Base-by-base conservation (phyloP, 2,113 vertebrate genomes). In the Dipodomys stephensi region DNA sequence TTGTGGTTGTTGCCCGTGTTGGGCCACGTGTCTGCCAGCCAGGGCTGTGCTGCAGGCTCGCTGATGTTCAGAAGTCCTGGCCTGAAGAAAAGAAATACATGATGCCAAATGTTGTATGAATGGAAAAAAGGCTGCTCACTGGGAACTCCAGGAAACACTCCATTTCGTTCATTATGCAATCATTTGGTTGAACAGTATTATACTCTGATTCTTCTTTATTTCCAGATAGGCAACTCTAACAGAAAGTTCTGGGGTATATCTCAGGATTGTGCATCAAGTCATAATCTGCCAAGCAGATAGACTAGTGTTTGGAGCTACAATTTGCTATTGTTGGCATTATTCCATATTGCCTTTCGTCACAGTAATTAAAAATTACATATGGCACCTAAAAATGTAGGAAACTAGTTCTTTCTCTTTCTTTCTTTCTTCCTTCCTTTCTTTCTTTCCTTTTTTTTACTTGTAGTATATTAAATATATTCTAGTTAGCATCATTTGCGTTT, bases 11-110 rank as follows among this genome's bases (percentile, higher is more conserved):
- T 99, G 94, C 99, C 99, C 39, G 99, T 99, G 96, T 99, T 99
- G 81, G 99, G 99, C 99, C 99, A 99, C 0, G 99, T 99, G 97
- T 99, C 99, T 23, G 99, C 99, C 87, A 99, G 98, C 99, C 99
- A 99, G 0, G 99, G 99, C 96, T 99, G 99, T 12, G 98, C 96
- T 68, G 99, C 98, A 0, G 99, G 98, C 94, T 99, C 99, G 64
- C 99, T 99, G 82, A 99, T 99, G 98, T 99, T 99, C 89, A 99
- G 98, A 95, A 99, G 98, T 94, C 99, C 99, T 71, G 99, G 99
- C 97, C 99, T 99, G 97, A 73, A 93, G 96, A 93, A 97, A 67
- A 90, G 93, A 93, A 69, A 78, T 1, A 67, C 0, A 67, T 4
- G 81, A 67, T 79, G 86, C 46, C 18, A 78, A 74, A 76, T 57